Evolutionary conservation across 1,140 invertebrate species (phyloP).

Genomic region (Drosophila arizonae): DNA sequence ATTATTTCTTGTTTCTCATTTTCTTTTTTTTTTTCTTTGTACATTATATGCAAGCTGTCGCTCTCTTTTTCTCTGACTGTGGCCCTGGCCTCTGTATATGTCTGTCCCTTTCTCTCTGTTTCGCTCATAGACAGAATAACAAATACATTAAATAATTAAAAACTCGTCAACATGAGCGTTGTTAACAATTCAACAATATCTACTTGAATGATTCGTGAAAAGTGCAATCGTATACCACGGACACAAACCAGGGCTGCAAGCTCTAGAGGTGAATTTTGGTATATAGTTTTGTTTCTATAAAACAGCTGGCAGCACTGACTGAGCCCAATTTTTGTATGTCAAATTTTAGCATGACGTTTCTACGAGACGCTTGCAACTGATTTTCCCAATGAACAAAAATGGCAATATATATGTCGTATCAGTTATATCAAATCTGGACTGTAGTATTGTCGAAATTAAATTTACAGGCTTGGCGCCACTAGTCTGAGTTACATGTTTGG

Average conservation of each 20-base stretch:
- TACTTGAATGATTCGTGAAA: constrained; percentile 54
- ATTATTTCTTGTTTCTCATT: constrained; percentile 32
- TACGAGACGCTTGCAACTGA: not conserved
- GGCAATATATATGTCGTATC: not conserved
- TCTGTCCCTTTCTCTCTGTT: constrained; percentile 71
- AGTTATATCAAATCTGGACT: not conserved
- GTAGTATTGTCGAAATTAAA: not conserved
- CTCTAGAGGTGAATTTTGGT: constrained; percentile 1
- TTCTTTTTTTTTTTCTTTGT: constrained; percentile 31
- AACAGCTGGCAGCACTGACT: not conserved
- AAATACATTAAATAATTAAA: constrained; percentile 81
- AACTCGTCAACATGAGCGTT: constrained; percentile 74
- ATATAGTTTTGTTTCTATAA: not conserved
- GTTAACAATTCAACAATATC: constrained; percentile 67
- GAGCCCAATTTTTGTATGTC: not conserved
- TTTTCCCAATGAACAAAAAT: not conserved
- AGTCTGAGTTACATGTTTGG: not conserved
- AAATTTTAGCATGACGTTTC: not conserved
- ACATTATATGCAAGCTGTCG: constrained; percentile 64
- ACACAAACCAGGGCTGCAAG: constrained; percentile 28
- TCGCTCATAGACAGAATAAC: constrained; percentile 77
- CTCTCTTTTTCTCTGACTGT: constrained; percentile 62
- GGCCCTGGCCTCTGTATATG: constrained; percentile 69
- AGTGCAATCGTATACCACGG: constrained; percentile 11
- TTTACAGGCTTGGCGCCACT: not conserved